Evolutionary conservation across 2,113 vertebrate species (phyloP).

Genomic region (Lagenorhynchus albirostris): DNA sequence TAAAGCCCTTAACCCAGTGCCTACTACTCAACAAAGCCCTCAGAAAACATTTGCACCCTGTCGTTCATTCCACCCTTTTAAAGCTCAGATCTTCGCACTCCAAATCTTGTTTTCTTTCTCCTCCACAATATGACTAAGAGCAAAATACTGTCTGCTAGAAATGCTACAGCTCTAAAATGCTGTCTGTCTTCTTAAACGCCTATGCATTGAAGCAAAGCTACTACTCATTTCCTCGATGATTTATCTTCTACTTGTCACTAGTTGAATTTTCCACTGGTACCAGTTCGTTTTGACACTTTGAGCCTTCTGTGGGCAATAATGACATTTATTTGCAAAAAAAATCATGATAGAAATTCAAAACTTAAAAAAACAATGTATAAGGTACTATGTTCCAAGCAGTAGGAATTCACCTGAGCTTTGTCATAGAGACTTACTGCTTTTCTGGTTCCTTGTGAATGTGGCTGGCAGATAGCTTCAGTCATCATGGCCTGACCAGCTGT

Average conservation of each 20-base stretch:
- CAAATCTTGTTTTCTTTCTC: neutral
- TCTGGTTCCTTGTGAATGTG: conserved; percentile 79
- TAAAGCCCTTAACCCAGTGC: neutral
- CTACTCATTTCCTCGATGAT: conserved; percentile 38
- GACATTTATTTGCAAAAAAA: conserved; percentile 19
- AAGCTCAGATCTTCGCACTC: neutral
- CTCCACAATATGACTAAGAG: neutral
- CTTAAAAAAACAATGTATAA: conserved; percentile 6
- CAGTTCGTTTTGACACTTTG: neutral
- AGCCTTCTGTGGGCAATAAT: neutral
- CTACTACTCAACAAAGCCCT: neutral
- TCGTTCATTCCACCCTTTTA: neutral
- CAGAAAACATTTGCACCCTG: neutral
- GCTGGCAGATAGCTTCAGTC: conserved; percentile 84
- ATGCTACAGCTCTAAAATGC: neutral
- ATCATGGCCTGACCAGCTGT: conserved; percentile 82
- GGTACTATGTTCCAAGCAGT: conserved; percentile 71
- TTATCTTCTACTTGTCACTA: neutral
- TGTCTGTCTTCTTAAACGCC: conserved; percentile 18
- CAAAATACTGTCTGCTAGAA: neutral
- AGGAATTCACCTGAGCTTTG: conserved; percentile 78
- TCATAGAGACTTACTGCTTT: conserved; percentile 70
- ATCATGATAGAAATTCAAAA: conserved; percentile 40
- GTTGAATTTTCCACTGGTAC: conserved; percentile 58
- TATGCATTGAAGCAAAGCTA: neutral